Percentiles rank a stretch among this genome's conserved stretches.
These are phyloP conservation scores for Micoletzkya japonica DNA, from an alignment of 2,888 invertebrate genomes.

Conservation along the genomic window DNA sequence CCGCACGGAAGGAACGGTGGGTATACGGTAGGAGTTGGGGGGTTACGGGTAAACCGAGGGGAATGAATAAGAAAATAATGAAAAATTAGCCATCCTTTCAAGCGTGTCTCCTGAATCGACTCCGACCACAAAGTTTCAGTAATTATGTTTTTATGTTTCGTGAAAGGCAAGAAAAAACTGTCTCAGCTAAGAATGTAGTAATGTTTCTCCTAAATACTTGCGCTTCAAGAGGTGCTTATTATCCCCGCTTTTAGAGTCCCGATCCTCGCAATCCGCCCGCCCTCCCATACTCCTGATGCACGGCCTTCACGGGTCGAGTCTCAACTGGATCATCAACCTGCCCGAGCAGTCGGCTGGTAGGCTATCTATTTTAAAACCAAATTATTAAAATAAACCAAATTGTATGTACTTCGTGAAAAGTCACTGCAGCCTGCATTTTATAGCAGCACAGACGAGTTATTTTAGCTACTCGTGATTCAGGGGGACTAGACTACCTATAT, in stretches of 20 bases:
- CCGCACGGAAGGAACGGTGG: not conserved
- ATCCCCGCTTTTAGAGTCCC: not conserved
- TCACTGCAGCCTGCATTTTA: too few species aligned
- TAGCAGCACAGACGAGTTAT: too few species aligned
- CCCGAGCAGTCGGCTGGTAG: slow-evolving; percentile 22
- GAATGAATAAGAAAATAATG: not conserved
- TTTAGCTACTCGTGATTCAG: too few species aligned
- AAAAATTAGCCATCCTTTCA: not conserved
- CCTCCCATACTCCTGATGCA: slow-evolving; percentile 26
- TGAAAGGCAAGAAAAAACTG: not conserved
- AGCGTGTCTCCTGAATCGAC: too few species aligned
- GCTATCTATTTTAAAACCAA: not conserved
- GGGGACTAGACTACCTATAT: too few species aligned
- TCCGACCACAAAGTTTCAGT: not conserved
- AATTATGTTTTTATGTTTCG: too few species aligned
- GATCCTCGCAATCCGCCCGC: slow-evolving; percentile 4
- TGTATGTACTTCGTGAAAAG: too few species aligned
- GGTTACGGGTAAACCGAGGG: too few species aligned
- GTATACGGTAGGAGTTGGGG: not conserved
- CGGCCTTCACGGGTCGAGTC: slow-evolving; percentile 16
- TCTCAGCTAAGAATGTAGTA: too few species aligned
- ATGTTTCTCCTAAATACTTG: not conserved
- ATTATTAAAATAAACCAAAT: too few species aligned
- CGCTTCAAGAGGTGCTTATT: not conserved
- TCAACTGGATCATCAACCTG: slow-evolving; percentile 28